These are phyloP conservation scores for Mesembrinibis cayennensis DNA, from an alignment of 2,113 vertebrate genomes.

Conservation along the genomic window DNA sequence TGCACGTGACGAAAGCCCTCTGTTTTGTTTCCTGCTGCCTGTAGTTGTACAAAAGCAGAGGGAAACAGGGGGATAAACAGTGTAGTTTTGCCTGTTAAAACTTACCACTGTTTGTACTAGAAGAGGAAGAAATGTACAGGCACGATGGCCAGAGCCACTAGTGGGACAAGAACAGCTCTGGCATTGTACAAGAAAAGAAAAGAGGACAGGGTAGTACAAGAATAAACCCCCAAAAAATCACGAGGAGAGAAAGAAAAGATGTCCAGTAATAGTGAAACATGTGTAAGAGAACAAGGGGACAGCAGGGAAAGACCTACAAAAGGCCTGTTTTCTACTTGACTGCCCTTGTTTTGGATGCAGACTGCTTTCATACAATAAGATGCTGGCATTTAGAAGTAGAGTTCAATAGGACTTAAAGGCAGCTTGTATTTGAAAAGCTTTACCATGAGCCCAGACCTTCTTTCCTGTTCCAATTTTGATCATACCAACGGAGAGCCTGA, in stretches of 20 bases:
- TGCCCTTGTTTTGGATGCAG: constrained; percentile 1
- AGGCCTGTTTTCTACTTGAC: neutral
- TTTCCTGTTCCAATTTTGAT: neutral
- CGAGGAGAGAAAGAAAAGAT: neutral
- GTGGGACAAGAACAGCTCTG: neutral
- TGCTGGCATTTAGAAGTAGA: neutral
- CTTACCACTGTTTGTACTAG: neutral
- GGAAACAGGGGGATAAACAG: neutral
- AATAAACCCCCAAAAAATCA: neutral
- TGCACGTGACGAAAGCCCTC: neutral
- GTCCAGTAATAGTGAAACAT: neutral
- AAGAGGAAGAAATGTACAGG: neutral
- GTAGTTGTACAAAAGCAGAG: neutral
- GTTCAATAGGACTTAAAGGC: neutral
- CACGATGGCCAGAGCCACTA: neutral
- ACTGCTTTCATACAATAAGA: neutral
- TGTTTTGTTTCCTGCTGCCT: neutral
- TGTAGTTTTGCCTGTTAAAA: neutral
- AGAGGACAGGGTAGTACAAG: neutral
- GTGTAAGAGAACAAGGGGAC: neutral
- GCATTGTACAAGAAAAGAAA: neutral
- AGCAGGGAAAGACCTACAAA: neutral
- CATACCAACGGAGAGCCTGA: neutral
- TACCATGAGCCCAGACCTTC: neutral
- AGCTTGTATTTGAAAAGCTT: neutral